A percentile compares a stretch with the other conserved stretches of the same genome.
These are phyloP conservation scores for Pseudolaguvia tuberculata DNA, from an alignment of 2,113 vertebrate genomes.

Conservation along the genomic window DNA sequence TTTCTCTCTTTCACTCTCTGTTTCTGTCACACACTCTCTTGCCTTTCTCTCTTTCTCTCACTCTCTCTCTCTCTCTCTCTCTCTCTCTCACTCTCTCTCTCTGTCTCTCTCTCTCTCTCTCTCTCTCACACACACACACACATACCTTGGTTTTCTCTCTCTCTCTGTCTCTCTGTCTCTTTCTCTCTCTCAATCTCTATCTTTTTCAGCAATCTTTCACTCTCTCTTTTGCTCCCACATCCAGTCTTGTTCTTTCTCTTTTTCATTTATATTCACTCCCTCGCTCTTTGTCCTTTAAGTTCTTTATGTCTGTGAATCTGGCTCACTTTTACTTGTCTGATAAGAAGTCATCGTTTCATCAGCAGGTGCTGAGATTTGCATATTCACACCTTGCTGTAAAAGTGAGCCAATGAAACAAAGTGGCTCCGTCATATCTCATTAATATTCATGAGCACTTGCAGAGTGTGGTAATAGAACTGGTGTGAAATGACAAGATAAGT, in stretches of 20 bases:
- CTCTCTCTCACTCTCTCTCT: neutral
- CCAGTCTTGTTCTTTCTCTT: too few relatives aligned
- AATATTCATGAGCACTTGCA: constrained; percentile 50
- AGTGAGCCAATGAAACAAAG: constrained; percentile 39
- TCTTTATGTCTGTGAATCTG: neutral
- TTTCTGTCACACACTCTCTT: neutral
- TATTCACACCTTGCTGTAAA: constrained; percentile 33
- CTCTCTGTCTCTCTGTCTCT: neutral
- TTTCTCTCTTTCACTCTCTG: too few relatives aligned
- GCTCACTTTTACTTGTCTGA: constrained; percentile 29
- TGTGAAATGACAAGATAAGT: neutral
- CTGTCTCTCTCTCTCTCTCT: neutral
- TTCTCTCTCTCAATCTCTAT: neutral
- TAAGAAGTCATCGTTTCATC: constrained; percentile 29
- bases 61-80: neutral
- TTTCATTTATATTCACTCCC: too few relatives aligned
- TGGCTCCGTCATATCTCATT: constrained; percentile 38
- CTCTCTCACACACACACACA: neutral
- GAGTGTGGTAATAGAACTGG: neutral
- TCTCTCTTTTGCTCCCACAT: too few relatives aligned
- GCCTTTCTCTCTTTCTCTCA: neutral
- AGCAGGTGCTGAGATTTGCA: constrained; percentile 36
- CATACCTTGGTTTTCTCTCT: neutral
- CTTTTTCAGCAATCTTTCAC: neutral
- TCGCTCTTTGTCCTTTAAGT: constrained; percentile 3